These are phyloP conservation scores for silkworm (Bombyx mori) DNA, from an alignment of 1,140 invertebrate genomes.

Conservation along the genomic window ASM3026992v2 NC_085131.1:8374001-8374500, in stretches of 20 bases:
- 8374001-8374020: constrained; percentile 65
- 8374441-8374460: constrained; percentile 45
- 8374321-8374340: constrained; percentile 67
- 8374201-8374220: constrained; percentile 76
- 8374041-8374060: constrained; percentile 74
- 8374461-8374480: constrained; percentile 60
- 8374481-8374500: constrained; percentile 71
- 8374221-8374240: constrained; percentile 80
- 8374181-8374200: constrained; percentile 67
- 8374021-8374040: constrained; percentile 68
- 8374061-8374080: constrained; percentile 76
- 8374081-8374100: constrained; percentile 74
- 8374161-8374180: constrained; percentile 76
- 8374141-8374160: constrained; percentile 70
- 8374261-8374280: constrained; percentile 75
- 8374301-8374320: constrained; percentile 49
- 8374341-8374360: constrained; percentile 59
- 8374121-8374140: constrained; percentile 63
- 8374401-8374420: constrained; percentile 81
- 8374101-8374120: constrained; percentile 73
- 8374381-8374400: constrained; percentile 77
- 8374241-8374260: constrained; percentile 83
- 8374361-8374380: constrained; percentile 62
- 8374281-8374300: constrained; percentile 64
- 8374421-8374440: constrained; percentile 74